Base-by-base conservation (phyloP, 2,113 vertebrate genomes). In the Corynorhinus townsendii region DNA sequence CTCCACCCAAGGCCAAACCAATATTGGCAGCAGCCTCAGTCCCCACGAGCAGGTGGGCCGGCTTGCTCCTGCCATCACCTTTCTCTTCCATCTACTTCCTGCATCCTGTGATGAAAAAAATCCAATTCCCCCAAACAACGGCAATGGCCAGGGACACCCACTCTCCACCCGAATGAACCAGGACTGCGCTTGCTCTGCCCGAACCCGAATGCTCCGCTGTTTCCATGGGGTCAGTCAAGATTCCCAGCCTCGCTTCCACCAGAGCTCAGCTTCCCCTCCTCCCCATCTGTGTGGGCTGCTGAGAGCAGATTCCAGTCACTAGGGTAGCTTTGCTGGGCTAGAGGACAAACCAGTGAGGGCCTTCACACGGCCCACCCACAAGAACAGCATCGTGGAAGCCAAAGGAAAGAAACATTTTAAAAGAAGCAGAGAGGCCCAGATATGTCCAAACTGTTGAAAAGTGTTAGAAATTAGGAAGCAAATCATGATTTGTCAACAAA, bases 401-500 rank as follows among this genome's bases (percentile, higher is more conserved):
- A 47, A 82, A 68, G 19, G 52, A 85, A 49, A 94, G 64, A 68
- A 43, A 71, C 54, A 15, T n/a, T 91, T 56, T 56, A 9, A 40
- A 93, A 91, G 20, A 89, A 45, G 19, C 5, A 1, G 30, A 75
- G n/a, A 81, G 30, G 14, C 35, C 47, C 33, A 73, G 47, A 28
- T 86, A 38, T 24, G 45, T 79, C 11, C 2, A 24, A 85, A 87
- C 45, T 87, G 22, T 68, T 92, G 64, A 90, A 82, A 76, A 79
- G 7, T 79, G 0, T 82, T 86, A 88, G 86, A 71, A 81, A 92
- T 38, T 24, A 35, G 72, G 17, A 59, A 76, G 24, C 20, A 64
- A n/a, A 38, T 35, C 4, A 26, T 33, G 4, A 93, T 91, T 94
- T 91, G 76, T 92, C 62, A 91, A 64, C 33, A 72, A 83, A 76